phyloP scores from a whole-genome alignment of 2,113 vertebrate species.

The Nothocercus julius region DNA sequence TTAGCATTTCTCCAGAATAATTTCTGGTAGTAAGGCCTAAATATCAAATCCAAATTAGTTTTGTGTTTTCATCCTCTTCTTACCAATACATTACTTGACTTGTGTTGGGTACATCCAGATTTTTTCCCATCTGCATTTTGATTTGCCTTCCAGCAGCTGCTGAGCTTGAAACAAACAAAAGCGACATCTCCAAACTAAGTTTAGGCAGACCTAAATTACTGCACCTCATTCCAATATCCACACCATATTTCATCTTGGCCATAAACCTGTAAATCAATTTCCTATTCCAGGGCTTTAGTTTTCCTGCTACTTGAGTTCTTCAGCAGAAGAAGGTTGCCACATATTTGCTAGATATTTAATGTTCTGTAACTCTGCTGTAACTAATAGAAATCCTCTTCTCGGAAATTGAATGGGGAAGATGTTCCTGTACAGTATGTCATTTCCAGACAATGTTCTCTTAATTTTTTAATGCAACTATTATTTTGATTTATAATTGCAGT shows the following conservation, averaged over 20 bases:
- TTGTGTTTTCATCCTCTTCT: not conserved
- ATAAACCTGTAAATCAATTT: not conserved
- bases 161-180: not conserved
- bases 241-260: not conserved
- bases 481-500: slow-evolving; percentile 69
- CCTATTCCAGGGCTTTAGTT: not conserved
- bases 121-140: not conserved
- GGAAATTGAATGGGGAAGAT: slow-evolving; percentile 29
- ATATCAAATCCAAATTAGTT: not conserved
- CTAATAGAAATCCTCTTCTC: slow-evolving; percentile 55
- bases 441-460: slow-evolving; percentile 73
- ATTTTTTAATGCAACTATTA: slow-evolving; percentile 73
- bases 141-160: not conserved
- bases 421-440: slow-evolving; percentile 57
- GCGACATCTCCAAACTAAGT: not conserved
- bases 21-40: not conserved
- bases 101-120: not conserved
- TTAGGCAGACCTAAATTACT: not conserved
- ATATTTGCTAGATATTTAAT: slow-evolving; percentile 7
- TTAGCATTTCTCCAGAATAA: not conserved
- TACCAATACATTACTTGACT: not conserved
- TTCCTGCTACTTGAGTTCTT: not conserved
- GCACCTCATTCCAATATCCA: not conserved
- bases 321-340: not conserved
- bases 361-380: slow-evolving; percentile 30